Evolutionary conservation across 2,797 vertebrate genomes (phyloP), one percentile per base, ranked within the genome.

Genomic region (Tinamus major): DNA sequence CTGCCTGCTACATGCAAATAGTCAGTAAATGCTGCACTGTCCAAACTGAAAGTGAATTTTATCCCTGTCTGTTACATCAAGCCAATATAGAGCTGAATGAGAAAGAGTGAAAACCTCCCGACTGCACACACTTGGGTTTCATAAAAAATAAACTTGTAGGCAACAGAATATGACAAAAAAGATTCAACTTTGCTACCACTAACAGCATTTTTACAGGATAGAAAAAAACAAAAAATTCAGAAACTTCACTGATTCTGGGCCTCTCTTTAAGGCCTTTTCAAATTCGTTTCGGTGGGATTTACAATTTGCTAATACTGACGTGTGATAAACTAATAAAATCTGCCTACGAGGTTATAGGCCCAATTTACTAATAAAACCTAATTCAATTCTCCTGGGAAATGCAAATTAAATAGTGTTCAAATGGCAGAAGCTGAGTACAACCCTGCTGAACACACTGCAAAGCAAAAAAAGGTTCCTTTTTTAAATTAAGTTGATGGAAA

Each of bases 281-380:
- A 97, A 70, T 96, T 89, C 3, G 41, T 97, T 96, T 95, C 94
- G 96, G 96, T 96, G 90, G 96, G 96, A 94, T 97, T 98, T 98
- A 98, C 95, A 98, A 96, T 98, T 97, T 96, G 96, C 96, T 97
- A 97, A 97, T 97, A 90, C 95, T 95, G 95, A 98, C 96, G 96
- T 98, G 97, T 97, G 96, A 98, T 97, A 97, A 97, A 96, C 97
- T 97, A 98, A 97, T 98, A 98, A 98, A 98, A 98, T 77, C 87
- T 94, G 94, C 91, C 95, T 96, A 94, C 96, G 90, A 97, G 81
- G 94, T 98, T 98, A 98, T 68, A 94, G 97, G 96, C 97, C 97
- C 98, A 94, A 97, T 97, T 97, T 98, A 97, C 97, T 97, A 97
- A 96, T 98, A 98, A 98, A 98, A 97, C 59, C 79, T 97, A 98